Evolutionary conservation across 2,113 vertebrate genomes (phyloP).

Genomic region (Kryptolebias marmoratus): DNA sequence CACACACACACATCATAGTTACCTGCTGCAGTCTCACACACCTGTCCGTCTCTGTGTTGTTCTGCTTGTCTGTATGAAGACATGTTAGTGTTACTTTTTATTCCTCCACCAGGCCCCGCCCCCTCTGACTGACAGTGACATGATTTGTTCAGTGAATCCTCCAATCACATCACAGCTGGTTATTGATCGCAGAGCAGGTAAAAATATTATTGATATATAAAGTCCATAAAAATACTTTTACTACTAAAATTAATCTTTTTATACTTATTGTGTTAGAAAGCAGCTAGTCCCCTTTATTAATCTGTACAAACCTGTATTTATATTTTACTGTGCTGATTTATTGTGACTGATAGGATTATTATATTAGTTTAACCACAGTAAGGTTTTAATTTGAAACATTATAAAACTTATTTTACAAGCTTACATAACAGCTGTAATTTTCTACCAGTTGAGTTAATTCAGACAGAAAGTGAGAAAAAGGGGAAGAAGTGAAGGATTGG

Average conservation of each 20-base stretch:
- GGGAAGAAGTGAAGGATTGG: slow-evolving; percentile 37
- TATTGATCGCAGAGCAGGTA: not conserved
- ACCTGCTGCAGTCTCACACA: slow-evolving; percentile 3
- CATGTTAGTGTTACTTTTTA: slow-evolving; percentile 18
- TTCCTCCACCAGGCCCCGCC: slow-evolving; percentile 33
- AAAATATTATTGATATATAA: not conserved
- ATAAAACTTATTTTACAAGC: not conserved
- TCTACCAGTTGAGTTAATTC: not conserved
- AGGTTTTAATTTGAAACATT: not conserved
- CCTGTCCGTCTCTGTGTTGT: not conserved
- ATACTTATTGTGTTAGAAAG: too few species aligned
- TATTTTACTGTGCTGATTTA: too few species aligned
- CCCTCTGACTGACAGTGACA: slow-evolving; percentile 4
- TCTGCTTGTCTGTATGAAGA: slow-evolving; percentile 3
- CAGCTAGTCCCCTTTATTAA: too few species aligned
- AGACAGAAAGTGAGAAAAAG: slow-evolving; percentile 31
- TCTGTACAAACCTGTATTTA: too few species aligned
- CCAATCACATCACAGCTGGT: slow-evolving; percentile 1
- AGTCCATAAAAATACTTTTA: not conserved
- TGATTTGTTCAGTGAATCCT: not conserved
- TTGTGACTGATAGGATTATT: too few species aligned
- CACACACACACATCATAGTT: not conserved
- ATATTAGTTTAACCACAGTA: too few species aligned
- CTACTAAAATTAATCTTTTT: not conserved
- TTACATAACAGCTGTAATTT: not conserved